Conservation (phyloP, 2,113 vertebrate genomes). For the Aptenodytes forsteri region DNA sequence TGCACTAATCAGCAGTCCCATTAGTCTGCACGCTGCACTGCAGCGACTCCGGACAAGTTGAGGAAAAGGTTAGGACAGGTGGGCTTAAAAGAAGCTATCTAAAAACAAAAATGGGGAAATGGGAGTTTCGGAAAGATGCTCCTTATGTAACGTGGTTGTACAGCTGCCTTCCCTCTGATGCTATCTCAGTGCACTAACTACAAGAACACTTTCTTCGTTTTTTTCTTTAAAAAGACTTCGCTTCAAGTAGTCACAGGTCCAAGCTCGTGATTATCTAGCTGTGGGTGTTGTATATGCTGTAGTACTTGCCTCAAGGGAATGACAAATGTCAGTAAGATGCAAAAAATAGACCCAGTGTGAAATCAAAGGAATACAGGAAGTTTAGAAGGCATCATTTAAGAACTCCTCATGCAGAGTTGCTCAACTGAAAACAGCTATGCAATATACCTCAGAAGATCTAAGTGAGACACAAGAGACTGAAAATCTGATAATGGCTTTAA, state of each 20-base stretch:
- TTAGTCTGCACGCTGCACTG: background rate
- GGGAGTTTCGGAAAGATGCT: background rate
- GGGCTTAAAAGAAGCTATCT: background rate
- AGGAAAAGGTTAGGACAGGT: background rate
- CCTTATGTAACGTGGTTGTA: background rate
- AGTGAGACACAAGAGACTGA: constrained; percentile 65
- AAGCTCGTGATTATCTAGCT: constrained; percentile 70
- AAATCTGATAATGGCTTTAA: constrained; percentile 73
- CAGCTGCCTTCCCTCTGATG: background rate
- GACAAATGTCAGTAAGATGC: constrained; percentile 67
- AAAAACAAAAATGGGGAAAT: background rate
- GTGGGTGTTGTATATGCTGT: constrained; percentile 43
- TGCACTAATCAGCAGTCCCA: background rate
- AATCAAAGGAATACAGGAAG: constrained; percentile 68
- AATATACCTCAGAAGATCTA: constrained; percentile 72
- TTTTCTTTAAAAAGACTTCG: background rate
- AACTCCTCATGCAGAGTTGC: constrained; percentile 64
- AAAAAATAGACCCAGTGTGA: constrained; percentile 71
- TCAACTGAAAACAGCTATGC: constrained; percentile 64
- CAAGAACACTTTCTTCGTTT: constrained; percentile 12
- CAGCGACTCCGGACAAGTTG: background rate
- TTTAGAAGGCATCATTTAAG: constrained; percentile 72
- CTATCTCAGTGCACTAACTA: background rate
- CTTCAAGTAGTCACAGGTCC: constrained; percentile 57
- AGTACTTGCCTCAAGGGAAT: constrained; percentile 65